A percentile compares a stretch with the other conserved stretches of the same genome.
Conservation (phyloP, 1,140 invertebrate species). For the Chironomus striatipennis region DNA sequence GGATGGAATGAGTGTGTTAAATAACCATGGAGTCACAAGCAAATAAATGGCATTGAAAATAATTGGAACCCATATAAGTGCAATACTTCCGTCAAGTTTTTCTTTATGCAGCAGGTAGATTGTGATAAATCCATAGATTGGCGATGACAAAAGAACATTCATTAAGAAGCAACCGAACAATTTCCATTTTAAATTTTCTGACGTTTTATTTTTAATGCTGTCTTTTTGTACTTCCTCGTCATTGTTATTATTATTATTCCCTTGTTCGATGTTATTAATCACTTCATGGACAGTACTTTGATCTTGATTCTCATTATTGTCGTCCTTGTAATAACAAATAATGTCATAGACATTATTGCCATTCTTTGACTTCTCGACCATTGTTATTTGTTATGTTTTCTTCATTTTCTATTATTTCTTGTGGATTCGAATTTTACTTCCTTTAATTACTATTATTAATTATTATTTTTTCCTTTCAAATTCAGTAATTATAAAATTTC, state of each 20-base stretch:
- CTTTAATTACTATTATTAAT: background rate
- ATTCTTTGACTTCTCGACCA: constrained; percentile 2
- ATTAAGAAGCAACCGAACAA: background rate
- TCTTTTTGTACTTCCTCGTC: background rate
- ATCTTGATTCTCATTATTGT: background rate
- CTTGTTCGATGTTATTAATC: constrained; percentile 7
- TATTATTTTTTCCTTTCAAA: background rate
- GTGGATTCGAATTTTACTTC: background rate
- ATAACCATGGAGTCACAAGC: background rate
- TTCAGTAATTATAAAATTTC: background rate
- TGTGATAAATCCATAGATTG: background rate
- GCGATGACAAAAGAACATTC: background rate
- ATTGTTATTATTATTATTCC: background rate
- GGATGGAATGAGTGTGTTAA: background rate
- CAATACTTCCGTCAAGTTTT: background rate
- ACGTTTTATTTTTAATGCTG: background rate
- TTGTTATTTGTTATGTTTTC: background rate
- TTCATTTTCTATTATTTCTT: background rate
- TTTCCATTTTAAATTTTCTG: background rate
- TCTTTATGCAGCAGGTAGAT: background rate
- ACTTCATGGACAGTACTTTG: background rate
- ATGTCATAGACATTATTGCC: constrained; percentile 16
- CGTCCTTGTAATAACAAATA: constrained; percentile 7
- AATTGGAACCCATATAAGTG: background rate
- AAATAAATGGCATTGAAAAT: background rate